A percentile compares a stretch with the other conserved stretches of the same genome.
Evolutionary conservation across 2,797 vertebrate genomes (phyloP).

Genomic region (Poeciliopsis infans): DNA sequence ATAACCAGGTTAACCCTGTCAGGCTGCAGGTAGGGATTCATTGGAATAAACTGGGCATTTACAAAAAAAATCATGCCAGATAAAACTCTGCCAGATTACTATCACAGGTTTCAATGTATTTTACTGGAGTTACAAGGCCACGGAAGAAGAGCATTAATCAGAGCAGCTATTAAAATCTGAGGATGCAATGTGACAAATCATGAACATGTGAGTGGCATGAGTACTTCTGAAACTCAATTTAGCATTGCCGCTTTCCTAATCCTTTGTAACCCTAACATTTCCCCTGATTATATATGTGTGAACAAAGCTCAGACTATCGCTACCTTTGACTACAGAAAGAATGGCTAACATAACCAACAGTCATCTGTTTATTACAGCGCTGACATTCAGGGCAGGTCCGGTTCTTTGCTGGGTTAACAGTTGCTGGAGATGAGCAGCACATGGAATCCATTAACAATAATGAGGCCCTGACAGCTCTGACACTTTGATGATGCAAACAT

Average conservation of each 20-base stretch:
- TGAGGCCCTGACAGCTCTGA: conserved; percentile 76
- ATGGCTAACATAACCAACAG: conserved; percentile 26
- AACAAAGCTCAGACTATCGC: conserved; percentile 31
- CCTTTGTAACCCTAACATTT: conserved; percentile 29
- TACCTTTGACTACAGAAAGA: conserved; percentile 44
- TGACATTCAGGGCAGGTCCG: conserved; percentile 60
- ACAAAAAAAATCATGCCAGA: neutral
- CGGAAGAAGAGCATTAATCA: neutral
- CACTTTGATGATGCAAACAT: conserved; percentile 80
- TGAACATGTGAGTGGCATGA: neutral
- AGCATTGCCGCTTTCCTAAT: conserved; percentile 5
- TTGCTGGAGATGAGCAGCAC: conserved; percentile 70
- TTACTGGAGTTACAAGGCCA: neutral
- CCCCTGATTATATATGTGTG: conserved; percentile 30
- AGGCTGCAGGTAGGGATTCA: conserved; percentile 4
- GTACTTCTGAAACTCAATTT: neutral
- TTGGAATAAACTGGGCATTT: neutral
- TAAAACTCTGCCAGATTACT: neutral
- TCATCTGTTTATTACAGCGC: conserved; percentile 46
- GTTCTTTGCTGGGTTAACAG: conserved; percentile 63
- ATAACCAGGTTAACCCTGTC: neutral
- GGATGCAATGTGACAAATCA: neutral
- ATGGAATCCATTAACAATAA: conserved; percentile 79
- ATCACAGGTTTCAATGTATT: neutral
- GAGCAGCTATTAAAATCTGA: neutral